Evolutionary conservation across 2,888 invertebrate genomes (phyloP), one percentile per base, ranked within the genome.

Genomic region (Proisotoma minuta): DNA sequence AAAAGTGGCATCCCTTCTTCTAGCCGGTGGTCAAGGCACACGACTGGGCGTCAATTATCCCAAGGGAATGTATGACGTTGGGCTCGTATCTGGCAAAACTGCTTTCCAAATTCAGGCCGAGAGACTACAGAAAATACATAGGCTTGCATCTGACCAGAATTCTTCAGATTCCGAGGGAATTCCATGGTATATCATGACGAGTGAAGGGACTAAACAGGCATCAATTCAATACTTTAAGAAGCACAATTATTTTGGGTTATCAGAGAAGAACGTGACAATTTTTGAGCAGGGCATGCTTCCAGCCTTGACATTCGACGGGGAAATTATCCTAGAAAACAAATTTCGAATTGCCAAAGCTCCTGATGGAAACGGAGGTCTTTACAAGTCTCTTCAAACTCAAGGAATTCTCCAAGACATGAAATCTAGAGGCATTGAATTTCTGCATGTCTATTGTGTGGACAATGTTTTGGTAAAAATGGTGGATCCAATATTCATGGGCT

Each of bases 21-120:
- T 99, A 78, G 97, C 98, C 50, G 99, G 99, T 23, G 99, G 99
- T 2, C 98, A 99, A 78, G 99, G 98, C 0, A 98, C 97, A 0
- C 83, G 99, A 59, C 83, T 99, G 1, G 99, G 99, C 1, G 96
- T 96, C 22, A 82, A 84, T 43, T 87, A 91, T 75, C 99, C 99
- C 0, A 99, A 99, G 82, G 99, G 99, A 71, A 96, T 97, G 94
- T 97, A 87, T 77, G 84, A 92, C 77, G 89, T 97, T 43, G 90
- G 88, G 0, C 79, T 98, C 59, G 93, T 92, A 1, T 96, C 96
- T 0, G 83, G 81, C 26, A 95, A 95, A 78, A 88, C 90, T 0
- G 79, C 98, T 1, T 97, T 93, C 78, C 92, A 94, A 79, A 83
- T 98, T n/a, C 97, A 97, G 82, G 97, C 94, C 0, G 95, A 97